Evolutionary conservation across 2,888 invertebrate genomes (phyloP).

Genomic region (Lymantria dispar): DNA sequence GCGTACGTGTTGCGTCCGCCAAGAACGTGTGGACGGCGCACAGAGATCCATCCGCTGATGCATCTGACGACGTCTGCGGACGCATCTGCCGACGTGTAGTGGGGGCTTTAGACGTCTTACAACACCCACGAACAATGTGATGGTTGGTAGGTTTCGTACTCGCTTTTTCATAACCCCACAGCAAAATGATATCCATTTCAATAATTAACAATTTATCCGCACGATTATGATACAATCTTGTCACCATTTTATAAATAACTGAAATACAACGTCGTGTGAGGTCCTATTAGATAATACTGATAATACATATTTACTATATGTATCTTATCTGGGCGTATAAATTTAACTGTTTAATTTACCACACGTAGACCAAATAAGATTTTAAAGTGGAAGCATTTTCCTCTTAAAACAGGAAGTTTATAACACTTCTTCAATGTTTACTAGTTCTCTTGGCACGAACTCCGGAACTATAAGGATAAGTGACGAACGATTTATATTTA

Average conservation of each 20-base stretch:
- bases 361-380: conserved; percentile 36
- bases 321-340: conserved; percentile 17
- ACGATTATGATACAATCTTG: background rate
- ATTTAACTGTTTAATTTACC: conserved; percentile 54
- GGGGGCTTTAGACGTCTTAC: too few relatives aligned
- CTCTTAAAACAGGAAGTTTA: conserved; percentile 53
- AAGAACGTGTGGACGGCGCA: too few relatives aligned
- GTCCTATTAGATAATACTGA: conserved; percentile 14
- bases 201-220: too few relatives aligned
- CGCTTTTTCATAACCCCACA: too few relatives aligned
- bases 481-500: conserved; percentile 63
- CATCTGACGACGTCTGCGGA: too few relatives aligned
- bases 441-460: conserved; percentile 57
- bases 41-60: too few relatives aligned
- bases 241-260: conserved; percentile 2
- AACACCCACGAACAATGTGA: too few relatives aligned
- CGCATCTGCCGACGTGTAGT: too few relatives aligned
- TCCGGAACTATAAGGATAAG: conserved; percentile 54
- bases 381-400: conserved; percentile 53
- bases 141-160: too few relatives aligned
- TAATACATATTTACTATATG: background rate
- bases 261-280: conserved; percentile 12
- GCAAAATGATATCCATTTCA: too few relatives aligned
- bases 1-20: too few relatives aligned
- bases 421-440: conserved; percentile 55